Conservation (phyloP, 2,888 invertebrate genomes). For the Tinea pellionella region DNA sequence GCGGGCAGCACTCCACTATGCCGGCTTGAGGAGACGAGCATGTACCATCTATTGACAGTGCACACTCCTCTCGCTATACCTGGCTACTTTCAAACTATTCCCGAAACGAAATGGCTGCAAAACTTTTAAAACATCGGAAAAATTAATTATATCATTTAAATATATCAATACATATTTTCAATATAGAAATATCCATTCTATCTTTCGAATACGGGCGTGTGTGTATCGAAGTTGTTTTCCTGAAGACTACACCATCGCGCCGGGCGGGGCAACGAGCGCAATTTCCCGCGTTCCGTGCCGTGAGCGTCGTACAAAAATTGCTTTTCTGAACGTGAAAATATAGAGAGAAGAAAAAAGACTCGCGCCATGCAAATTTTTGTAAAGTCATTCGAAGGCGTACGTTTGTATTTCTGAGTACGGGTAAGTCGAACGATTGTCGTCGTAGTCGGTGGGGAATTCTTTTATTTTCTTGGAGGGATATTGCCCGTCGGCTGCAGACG, state of each 20-base stretch:
- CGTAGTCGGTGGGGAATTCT: constrained; percentile 44
- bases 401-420: constrained; percentile 65
- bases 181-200: neutral
- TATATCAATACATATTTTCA: neutral
- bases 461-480: constrained; percentile 67
- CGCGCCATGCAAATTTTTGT: constrained; percentile 65
- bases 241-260: constrained; percentile 27
- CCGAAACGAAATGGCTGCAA: no score
- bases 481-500: constrained; percentile 64
- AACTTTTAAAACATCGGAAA: no score
- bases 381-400: constrained; percentile 66
- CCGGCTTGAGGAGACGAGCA: no score
- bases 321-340: constrained; percentile 63
- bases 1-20: no score
- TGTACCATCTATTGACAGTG: no score
- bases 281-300: constrained; percentile 63
- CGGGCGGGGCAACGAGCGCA: constrained; percentile 50
- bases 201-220: neutral
- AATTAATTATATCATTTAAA: neutral
- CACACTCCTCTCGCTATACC: no score
- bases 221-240: neutral
- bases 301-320: constrained; percentile 65
- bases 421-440: constrained; percentile 66
- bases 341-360: constrained; percentile 37
- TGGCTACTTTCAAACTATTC: no score